phyloP scores from a whole-genome alignment of 2,888 invertebrate species.

The Buathra laborator region DNA sequence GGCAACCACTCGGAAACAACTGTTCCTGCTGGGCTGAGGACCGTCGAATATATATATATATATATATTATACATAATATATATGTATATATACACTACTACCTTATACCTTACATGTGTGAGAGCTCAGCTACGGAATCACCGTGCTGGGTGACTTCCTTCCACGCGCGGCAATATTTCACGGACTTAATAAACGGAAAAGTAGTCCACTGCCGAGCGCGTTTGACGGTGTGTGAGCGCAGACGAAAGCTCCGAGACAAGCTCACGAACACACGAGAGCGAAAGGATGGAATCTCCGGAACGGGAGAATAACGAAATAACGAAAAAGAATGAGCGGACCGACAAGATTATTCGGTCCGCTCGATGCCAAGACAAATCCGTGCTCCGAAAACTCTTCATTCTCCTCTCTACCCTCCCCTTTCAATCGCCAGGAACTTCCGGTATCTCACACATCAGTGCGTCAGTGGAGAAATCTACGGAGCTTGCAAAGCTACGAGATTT shows the following conservation, averaged over 20 bases:
- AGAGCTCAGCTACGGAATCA: constrained; percentile 41
- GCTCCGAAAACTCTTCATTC: constrained; percentile 38
- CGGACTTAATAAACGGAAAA: constrained; percentile 76
- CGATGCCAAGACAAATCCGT: constrained; percentile 69
- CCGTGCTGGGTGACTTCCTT: constrained; percentile 65
- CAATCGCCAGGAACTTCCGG: constrained; percentile 32
- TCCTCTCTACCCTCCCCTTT: not conserved
- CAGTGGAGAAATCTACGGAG: constrained; percentile 44
- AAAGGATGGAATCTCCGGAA: constrained; percentile 50
- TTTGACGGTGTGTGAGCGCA: constrained; percentile 49
- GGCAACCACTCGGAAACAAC: constrained; percentile 72
- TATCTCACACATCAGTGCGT: constrained; percentile 63
- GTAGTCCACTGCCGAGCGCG: constrained; percentile 74
- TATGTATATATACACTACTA: constrained; percentile 4
- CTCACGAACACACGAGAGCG: constrained; percentile 45
- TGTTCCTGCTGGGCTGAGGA: constrained; percentile 66
- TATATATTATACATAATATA: constrained; percentile 12
- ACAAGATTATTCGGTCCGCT: constrained; percentile 71
- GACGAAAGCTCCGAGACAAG: constrained; percentile 32
- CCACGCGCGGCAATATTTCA: constrained; percentile 74
- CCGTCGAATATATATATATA: constrained; percentile 24
- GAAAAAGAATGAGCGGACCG: constrained; percentile 66
- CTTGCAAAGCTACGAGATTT: constrained; percentile 37
- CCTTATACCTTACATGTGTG: constrained; percentile 14
- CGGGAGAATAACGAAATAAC: constrained; percentile 67